phyloP scores from a whole-genome alignment of 2,888 invertebrate species.

The Drosophila lacicola region DNA sequence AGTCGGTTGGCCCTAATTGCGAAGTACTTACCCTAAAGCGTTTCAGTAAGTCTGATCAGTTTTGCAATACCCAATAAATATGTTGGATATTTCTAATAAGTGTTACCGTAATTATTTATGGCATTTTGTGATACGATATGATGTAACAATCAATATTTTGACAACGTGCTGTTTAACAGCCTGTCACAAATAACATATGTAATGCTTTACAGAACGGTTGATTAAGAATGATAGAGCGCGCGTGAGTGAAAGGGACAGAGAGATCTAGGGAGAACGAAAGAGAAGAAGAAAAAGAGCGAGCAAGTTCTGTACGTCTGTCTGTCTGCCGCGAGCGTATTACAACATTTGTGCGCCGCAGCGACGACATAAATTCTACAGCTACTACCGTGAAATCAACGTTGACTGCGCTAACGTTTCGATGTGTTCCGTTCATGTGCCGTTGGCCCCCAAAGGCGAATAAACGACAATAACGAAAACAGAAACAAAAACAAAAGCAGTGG shows the following conservation, averaged over 20 bases:
- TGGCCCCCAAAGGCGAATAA: conserved; percentile 60
- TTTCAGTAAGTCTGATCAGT: too few relatives aligned
- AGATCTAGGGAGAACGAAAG: conserved; percentile 4
- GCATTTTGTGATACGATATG: neutral
- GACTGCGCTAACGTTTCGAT: conserved; percentile 30
- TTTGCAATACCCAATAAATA: neutral
- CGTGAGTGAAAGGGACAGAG: neutral
- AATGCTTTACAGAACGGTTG: conserved; percentile 12
- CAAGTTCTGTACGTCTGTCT: conserved; percentile 31
- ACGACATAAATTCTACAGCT: conserved; percentile 67
- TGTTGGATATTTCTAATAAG: neutral
- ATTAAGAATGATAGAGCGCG: too few relatives aligned
- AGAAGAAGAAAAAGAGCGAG: conserved; percentile 19
- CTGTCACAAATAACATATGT: neutral
- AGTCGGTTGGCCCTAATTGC: too few relatives aligned
- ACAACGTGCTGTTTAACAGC: neutral
- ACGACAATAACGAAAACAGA: conserved; percentile 15
- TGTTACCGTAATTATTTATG: neutral
- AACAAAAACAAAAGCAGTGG: conserved; percentile 20
- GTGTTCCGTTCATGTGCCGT: conserved; percentile 51
- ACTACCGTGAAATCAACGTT: conserved; percentile 19
- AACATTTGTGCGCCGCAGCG: conserved; percentile 46
- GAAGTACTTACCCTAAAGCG: too few relatives aligned
- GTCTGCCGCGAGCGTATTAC: conserved; percentile 50
- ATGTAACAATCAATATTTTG: conserved; percentile 1